Percentiles rank a stretch among this genome's conserved stretches.
These are phyloP conservation scores for Morpho deidamia DNA, from an alignment of 2,888 invertebrate species.

Conservation along the genomic window DNA sequence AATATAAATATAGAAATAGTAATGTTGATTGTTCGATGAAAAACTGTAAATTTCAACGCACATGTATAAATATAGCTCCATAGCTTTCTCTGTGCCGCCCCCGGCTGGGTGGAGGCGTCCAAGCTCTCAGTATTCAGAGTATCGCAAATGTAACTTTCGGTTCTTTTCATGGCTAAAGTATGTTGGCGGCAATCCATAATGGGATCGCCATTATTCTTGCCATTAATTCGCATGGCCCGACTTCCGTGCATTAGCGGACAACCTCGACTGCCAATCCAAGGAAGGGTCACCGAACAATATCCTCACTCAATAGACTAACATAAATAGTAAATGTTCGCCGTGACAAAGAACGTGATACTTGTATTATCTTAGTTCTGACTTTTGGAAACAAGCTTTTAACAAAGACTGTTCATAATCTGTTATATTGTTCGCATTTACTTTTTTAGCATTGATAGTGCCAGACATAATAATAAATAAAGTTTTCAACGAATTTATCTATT, in stretches of 20 bases:
- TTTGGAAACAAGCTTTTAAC: background rate
- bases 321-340: slow-evolving; percentile 15
- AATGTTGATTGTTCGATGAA: background rate
- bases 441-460: no score
- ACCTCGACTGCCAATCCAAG: slow-evolving; percentile 66
- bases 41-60: no score
- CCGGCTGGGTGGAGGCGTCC: slow-evolving; percentile 45
- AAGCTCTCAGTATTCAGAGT: slow-evolving; percentile 76
- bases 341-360: slow-evolving; percentile 4
- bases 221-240: slow-evolving; percentile 76
- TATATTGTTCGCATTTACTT: no score
- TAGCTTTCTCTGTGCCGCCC: slow-evolving; percentile 39
- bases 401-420: no score
- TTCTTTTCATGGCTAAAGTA: slow-evolving; percentile 79
- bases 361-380: background rate
- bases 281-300: slow-evolving; percentile 46
- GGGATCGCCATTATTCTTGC: slow-evolving; percentile 79
- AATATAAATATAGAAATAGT: no score
- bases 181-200: slow-evolving; percentile 80
- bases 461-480: no score
- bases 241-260: slow-evolving; percentile 77
- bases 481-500: no score
- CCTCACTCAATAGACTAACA: slow-evolving; percentile 26
- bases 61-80: slow-evolving; percentile 2
- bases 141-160: slow-evolving; percentile 79